Conservation (phyloP, 2,888 invertebrate genomes). For the Oegoconia quadripuncta region DNA sequence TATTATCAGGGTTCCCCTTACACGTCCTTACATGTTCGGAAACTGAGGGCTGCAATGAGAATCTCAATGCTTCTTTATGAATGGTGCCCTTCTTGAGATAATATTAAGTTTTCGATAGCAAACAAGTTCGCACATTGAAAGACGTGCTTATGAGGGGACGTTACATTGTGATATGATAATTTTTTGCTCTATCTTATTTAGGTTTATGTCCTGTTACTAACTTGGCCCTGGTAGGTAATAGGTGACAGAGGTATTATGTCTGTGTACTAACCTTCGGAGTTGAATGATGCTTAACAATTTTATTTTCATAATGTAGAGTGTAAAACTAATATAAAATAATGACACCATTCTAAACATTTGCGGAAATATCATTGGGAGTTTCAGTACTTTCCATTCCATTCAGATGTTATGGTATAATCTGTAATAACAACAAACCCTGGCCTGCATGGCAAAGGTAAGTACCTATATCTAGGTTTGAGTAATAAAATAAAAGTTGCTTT, state of each 20-base stretch:
- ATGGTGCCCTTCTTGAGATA: constrained; percentile 63
- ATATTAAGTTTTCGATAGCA: constrained; percentile 59
- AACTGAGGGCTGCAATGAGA: constrained; percentile 55
- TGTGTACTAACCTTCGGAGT: too few species aligned
- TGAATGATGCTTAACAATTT: too few species aligned
- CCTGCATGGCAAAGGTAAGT: too few species aligned
- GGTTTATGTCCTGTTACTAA: constrained; percentile 31
- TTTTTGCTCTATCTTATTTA: constrained; percentile 30
- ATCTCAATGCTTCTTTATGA: constrained; percentile 60
- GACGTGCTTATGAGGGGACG: constrained; percentile 49
- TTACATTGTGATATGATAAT: constrained; percentile 35
- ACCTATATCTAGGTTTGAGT: too few species aligned
- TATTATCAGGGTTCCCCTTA: constrained; percentile 68
- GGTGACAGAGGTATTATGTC: neutral
- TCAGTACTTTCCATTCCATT: too few species aligned
- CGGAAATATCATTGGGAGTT: too few species aligned
- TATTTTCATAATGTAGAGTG: too few species aligned
- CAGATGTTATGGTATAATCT: too few species aligned
- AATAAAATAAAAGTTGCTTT: too few species aligned
- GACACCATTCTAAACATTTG: too few species aligned
- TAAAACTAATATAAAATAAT: too few species aligned
- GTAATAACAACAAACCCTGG: too few species aligned
- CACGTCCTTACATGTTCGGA: constrained; percentile 48
- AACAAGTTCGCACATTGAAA: constrained; percentile 55
- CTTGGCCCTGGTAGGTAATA: constrained; percentile 20